A percentile compares a stretch with the other conserved stretches of the same genome.
Conservation (phyloP, 2,888 invertebrate species). For the Fragum sueziense region DNA sequence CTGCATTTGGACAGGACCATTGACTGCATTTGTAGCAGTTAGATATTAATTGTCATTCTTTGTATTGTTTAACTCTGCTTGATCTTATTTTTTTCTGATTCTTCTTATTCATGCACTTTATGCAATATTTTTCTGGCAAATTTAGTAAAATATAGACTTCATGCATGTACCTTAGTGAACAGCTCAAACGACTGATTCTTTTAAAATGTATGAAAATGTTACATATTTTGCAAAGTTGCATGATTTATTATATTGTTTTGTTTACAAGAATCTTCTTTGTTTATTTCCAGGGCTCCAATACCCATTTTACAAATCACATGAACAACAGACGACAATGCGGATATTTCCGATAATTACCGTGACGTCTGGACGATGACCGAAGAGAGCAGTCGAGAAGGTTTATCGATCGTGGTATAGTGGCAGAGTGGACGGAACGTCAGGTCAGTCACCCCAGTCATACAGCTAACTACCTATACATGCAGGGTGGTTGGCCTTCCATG, state of each 20-base stretch:
- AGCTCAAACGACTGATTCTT: too few relatives aligned
- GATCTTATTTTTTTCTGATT: too few relatives aligned
- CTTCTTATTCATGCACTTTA: too few relatives aligned
- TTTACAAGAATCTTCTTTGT: neutral
- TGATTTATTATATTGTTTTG: neutral
- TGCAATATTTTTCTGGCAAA: too few relatives aligned
- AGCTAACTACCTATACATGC: neutral
- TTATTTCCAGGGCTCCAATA: constrained; percentile 16
- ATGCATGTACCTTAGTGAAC: too few relatives aligned
- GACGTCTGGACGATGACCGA: constrained; percentile 11
- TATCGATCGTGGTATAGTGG: neutral
- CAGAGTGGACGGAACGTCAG: neutral
- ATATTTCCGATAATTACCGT: neutral
- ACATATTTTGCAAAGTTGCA: too few relatives aligned
- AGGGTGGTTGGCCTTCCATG: neutral
- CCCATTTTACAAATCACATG: neutral
- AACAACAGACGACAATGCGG: neutral
- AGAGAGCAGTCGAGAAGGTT: neutral
- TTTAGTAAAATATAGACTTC: too few relatives aligned
- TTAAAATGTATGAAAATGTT: too few relatives aligned
- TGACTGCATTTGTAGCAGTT: too few relatives aligned
- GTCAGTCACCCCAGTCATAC: neutral
- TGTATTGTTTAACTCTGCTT: too few relatives aligned
- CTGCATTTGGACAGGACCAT: too few relatives aligned
- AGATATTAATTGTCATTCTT: too few relatives aligned